Evolutionary conservation across 1,140 invertebrate genomes (phyloP).

Genomic region (Parasteatoda tepidariorum): DNA sequence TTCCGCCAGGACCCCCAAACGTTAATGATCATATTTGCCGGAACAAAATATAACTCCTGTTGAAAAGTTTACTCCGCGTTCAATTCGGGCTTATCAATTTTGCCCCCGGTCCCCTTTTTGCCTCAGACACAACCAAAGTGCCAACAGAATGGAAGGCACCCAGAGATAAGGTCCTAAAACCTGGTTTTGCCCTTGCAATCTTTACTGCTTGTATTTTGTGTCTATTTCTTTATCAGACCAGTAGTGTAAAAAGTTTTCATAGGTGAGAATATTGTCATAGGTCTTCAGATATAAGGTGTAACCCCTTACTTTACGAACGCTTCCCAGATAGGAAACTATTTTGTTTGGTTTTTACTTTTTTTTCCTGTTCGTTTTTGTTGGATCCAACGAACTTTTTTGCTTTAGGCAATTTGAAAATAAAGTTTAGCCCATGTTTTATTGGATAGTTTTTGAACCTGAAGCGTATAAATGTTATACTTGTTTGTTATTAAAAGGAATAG

Average conservation of each 20-base stretch:
- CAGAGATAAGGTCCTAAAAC: conserved; percentile 46
- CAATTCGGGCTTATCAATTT: conserved; percentile 42
- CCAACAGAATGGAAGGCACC: conserved; percentile 33
- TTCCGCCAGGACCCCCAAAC: conserved; percentile 18
- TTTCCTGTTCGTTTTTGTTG: neutral
- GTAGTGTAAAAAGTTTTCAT: neutral
- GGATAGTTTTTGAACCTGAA: neutral
- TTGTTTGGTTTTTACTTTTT: too few species aligned
- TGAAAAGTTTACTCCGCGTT: conserved; percentile 9
- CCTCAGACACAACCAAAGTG: conserved; percentile 47
- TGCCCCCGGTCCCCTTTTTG: conserved; percentile 27
- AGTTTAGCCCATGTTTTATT: too few species aligned
- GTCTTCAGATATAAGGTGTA: conserved; percentile 26
- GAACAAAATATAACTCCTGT: conserved; percentile 30
- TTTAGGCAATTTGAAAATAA: conserved; percentile 13
- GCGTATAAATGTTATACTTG: too few species aligned
- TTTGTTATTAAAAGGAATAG: too few species aligned
- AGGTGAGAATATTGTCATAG: conserved; percentile 46
- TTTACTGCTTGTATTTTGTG: conserved; percentile 55
- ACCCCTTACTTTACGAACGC: conserved; percentile 32
- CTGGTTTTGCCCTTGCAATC: conserved; percentile 38
- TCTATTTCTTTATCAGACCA: conserved; percentile 44
- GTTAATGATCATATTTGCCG: conserved; percentile 57
- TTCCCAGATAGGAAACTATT: conserved; percentile 7
- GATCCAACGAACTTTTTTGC: conserved; percentile 8